phyloP scores from a whole-genome alignment of 1,140 invertebrate species.

The Penaeus chinensis region DNA sequence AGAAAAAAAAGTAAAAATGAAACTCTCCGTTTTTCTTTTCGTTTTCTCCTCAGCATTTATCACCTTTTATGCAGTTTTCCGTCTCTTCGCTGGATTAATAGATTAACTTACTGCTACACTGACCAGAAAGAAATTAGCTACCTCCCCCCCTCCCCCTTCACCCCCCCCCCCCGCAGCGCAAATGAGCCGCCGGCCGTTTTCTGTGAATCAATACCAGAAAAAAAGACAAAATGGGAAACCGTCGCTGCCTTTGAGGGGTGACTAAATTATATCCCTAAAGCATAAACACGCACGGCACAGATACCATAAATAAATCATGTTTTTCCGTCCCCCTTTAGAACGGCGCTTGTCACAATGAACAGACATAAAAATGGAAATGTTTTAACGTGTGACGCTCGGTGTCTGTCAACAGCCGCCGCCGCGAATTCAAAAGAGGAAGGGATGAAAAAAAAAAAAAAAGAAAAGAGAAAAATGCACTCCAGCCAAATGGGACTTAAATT shows the following conservation, averaged over 20 bases:
- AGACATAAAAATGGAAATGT: constrained; percentile 36
- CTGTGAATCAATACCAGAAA: constrained; percentile 4
- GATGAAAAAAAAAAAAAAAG: too few species aligned
- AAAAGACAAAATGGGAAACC: constrained; percentile 27
- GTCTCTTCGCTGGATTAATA: too few species aligned
- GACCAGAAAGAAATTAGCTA: too few species aligned
- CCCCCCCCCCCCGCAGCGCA: constrained; percentile 25
- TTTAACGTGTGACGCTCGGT: not conserved
- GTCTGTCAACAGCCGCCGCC: constrained; percentile 41
- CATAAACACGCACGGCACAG: too few species aligned
- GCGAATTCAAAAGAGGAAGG: constrained; percentile 30
- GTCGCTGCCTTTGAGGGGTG: too few species aligned
- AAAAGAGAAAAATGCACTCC: not conserved
- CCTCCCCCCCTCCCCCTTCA: not conserved
- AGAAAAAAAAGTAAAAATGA: too few species aligned
- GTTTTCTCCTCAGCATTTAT: too few species aligned
- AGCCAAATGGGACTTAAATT: constrained; percentile 25
- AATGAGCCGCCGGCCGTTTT: constrained; percentile 38
- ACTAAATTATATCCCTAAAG: too few species aligned
- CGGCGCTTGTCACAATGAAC: constrained; percentile 7
- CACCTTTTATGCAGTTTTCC: too few species aligned
- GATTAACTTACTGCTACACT: too few species aligned
- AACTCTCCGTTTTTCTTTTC: too few species aligned
- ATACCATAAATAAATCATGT: not conserved
- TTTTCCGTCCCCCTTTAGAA: constrained; percentile 10